Conservation (phyloP, 2,797 vertebrate genomes). For the Coreius guichenoti region DNA sequence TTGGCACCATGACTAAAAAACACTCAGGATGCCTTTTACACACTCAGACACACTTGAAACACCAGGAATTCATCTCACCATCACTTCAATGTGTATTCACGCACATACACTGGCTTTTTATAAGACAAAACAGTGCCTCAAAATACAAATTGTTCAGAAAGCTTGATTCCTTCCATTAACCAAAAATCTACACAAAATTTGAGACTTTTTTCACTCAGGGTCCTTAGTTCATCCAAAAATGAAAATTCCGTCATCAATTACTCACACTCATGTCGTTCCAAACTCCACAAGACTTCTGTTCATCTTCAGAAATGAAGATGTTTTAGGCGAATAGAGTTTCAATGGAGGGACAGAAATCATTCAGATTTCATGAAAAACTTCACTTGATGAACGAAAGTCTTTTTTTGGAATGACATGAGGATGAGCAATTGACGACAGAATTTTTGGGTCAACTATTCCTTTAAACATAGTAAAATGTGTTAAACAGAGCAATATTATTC, state of each 20-base stretch:
- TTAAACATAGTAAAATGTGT: not conserved
- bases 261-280: not conserved
- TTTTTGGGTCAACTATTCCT: too few species aligned
- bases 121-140: not conserved
- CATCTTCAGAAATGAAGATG: not conserved
- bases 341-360: not conserved
- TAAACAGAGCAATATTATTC: not conserved
- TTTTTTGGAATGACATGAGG: not conserved
- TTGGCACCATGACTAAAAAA: conserved; percentile 7
- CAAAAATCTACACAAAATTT: not conserved
- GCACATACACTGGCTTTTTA: not conserved
- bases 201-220: not conserved
- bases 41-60: conserved; percentile 15
- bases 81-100: conserved; percentile 6
- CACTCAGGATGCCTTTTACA: conserved; percentile 31
- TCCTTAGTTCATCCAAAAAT: not conserved
- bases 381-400: not conserved
- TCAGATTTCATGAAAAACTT: not conserved
- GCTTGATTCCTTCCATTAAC: not conserved
- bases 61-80: conserved; percentile 30
- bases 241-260: not conserved
- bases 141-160: not conserved
- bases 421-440: not conserved
- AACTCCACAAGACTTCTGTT: not conserved
- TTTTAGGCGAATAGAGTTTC: not conserved